Percentiles rank a stretch among this genome's conserved stretches.
Evolutionary conservation across 2,888 invertebrate genomes (phyloP).

Genomic region (Orthosia gothica): DNA sequence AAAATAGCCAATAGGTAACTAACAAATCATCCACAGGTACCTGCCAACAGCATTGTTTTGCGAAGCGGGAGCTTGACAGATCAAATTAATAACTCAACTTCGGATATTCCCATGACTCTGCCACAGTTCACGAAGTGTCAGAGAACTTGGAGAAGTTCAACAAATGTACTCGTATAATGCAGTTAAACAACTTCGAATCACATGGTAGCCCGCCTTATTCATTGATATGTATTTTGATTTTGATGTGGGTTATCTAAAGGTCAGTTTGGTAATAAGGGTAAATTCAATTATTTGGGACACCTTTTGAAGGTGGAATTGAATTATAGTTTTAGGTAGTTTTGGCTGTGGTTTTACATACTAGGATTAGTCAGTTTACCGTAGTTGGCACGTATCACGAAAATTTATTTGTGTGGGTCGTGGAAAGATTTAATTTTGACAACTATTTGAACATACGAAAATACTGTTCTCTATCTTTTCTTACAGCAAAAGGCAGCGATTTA

Average conservation of each 20-base stretch:
- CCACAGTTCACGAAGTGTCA: slow-evolving; percentile 60
- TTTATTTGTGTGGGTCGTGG: background rate
- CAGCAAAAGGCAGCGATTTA: too few relatives aligned
- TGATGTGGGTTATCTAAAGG: slow-evolving; percentile 38
- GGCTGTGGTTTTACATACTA: slow-evolving; percentile 4
- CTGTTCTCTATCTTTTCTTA: too few relatives aligned
- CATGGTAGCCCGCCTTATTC: slow-evolving; percentile 24
- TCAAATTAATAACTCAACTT: slow-evolving; percentile 67
- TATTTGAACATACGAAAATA: too few relatives aligned
- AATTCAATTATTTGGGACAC: slow-evolving; percentile 49
- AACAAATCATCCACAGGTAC: slow-evolving; percentile 47
- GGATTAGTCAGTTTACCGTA: background rate
- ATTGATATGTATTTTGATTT: slow-evolving; percentile 53
- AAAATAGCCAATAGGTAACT: slow-evolving; percentile 42
- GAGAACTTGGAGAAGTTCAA: slow-evolving; percentile 30
- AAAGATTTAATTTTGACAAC: too few relatives aligned
- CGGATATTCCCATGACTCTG: slow-evolving; percentile 56
- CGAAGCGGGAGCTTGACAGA: slow-evolving; percentile 56
- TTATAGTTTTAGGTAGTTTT: slow-evolving; percentile 33
- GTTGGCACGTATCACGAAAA: background rate
- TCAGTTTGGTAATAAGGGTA: slow-evolving; percentile 38
- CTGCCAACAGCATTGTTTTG: slow-evolving; percentile 59
- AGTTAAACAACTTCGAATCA: slow-evolving; percentile 55
- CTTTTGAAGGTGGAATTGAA: slow-evolving; percentile 34
- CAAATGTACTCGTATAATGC: slow-evolving; percentile 52